A percentile compares a stretch with the other conserved stretches of the same genome.
phyloP scores from a whole-genome alignment of 2,113 vertebrate genomes.

The Benitochromis conjunctus region DNA sequence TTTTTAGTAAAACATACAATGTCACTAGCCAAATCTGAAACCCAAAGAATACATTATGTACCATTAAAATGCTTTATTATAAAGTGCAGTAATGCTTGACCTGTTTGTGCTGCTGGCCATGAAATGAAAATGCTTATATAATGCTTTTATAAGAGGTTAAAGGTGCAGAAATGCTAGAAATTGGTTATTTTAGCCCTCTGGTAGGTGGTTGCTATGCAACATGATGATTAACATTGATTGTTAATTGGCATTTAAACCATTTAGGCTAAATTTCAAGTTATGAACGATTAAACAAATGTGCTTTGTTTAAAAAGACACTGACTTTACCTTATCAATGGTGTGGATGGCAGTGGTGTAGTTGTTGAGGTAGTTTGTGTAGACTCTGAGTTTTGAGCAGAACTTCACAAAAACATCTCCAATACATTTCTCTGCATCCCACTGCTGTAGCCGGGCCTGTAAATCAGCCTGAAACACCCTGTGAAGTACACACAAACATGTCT shows the following conservation, averaged over 20 bases:
- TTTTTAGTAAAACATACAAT: background rate
- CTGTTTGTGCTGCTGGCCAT: background rate
- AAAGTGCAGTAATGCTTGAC: background rate
- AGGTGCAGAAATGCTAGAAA: background rate
- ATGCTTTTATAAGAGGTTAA: background rate
- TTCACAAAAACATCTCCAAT: slow-evolving; percentile 75
- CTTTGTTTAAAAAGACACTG: background rate
- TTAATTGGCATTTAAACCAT: background rate
- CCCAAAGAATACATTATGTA: background rate
- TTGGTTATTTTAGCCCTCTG: background rate
- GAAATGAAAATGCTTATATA: background rate
- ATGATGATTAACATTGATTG: background rate
- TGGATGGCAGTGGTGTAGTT: slow-evolving; percentile 77
- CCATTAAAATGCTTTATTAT: background rate
- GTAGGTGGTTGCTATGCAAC: background rate
- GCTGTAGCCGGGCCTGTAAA: slow-evolving; percentile 67
- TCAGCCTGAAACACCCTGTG: slow-evolving; percentile 69
- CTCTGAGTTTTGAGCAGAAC: slow-evolving; percentile 72
- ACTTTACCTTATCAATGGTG: slow-evolving; percentile 79
- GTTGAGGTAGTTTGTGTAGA: slow-evolving; percentile 80
- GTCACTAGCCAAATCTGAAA: background rate
- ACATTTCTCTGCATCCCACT: slow-evolving; percentile 76
- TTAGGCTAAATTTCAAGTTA: background rate
- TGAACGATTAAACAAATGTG: background rate
- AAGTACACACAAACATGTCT: background rate